Base-by-base conservation (phyloP, 1,140 invertebrate species). In the Ips typographus region DNA sequence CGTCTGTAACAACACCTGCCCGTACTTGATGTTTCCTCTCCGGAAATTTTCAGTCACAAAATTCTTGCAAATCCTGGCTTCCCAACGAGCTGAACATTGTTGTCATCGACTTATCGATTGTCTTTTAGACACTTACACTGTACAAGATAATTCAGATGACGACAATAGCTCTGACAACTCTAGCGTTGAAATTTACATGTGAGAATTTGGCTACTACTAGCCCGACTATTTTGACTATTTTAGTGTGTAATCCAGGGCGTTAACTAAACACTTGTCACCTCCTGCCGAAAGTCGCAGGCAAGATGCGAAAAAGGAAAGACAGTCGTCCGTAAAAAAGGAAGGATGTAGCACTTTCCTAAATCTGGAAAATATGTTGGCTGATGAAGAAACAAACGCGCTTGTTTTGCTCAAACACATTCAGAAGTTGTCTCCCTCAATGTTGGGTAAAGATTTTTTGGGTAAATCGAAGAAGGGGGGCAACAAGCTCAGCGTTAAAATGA, bases 1-100 rank as follows among this genome's bases (percentile, higher is more conserved):
- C 72, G 77, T 84, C 8, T 84, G 81, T 68, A 83, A 80, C 57
- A 88, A 87, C 65, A 85, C 85, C 68, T 87, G 83, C 72, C 85
- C 86, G 2, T 80, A 81, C 38, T 79, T 87, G 62, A 70, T 86
- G 8, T 81, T 86, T 73, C 82, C 83, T 0, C 71, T 84, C 22
- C 84, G 82, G 65, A 82, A 83, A 59, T 82, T 88, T 4, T 85
- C 86, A 39, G 80, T 87, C 44, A 81, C 82, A 0, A 79, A 80
- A 65, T 79, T 87, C 53, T 70, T 85, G 37, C 83, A 87, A 82
- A 81, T 86, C 42, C 69, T 84, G 66, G 78, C 82, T 0, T 78
- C 78, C 57, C 82, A 84, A 52, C 77, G 78, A 41, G 83, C 82
- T 0, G 83, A 84, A 73, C 72, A 82, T 44, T 85, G 78, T 74